Base-by-base conservation (phyloP, 1,140 invertebrate species). In the Drosophila albomicans region DNA sequence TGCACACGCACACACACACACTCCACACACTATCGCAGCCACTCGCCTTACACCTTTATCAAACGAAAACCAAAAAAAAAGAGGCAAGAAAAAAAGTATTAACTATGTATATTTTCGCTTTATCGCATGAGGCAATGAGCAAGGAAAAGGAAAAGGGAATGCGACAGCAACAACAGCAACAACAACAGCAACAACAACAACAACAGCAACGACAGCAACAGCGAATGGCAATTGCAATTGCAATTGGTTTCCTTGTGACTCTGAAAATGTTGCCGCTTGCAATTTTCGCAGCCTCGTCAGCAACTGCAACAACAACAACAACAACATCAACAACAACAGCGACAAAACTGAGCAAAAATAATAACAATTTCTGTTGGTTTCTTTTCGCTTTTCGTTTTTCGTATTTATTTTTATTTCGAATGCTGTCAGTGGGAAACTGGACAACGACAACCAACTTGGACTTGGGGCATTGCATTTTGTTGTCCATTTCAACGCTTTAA, bases 401-500 rank as follows among this genome's bases (percentile, higher is more conserved):
- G 20, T 38, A 32, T 77, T 43, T 48, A 43, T 71, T 52, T 43
- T 56, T 45, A 57, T 52, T 65, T 64, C 35, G 46, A 15, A 28
- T 52, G 61, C 73, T 63, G 69, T 74, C 84, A 74, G 46, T 75
- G 56, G 54, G 58, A 76, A 78, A 69, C 52, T 68, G 70, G 70
- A 69, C 68, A 77, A 66, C 70, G 70, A 69, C 68, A 77, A 66
- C 70, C 81, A 51, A 64, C 69, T 65, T 70, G 77, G 70, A 71
- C 59, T 72, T 79, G 59, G 61, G 68, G 63, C 78, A 74, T 61
- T 78, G 59, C 70, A 69, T 43, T 74, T 65, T 76, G 51, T 57
- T 75, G 75, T 69, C 48, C 79, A 87, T 79, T 86, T 86, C 84
- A 87, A 77, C 79, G 82, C 82, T 80, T 87, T 73, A 82, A 87